Evolutionary conservation across 30 jellyfish, hydroid and myxozoan genomes (phyloP).

Genomic region (Hydra vulgaris): DNA sequence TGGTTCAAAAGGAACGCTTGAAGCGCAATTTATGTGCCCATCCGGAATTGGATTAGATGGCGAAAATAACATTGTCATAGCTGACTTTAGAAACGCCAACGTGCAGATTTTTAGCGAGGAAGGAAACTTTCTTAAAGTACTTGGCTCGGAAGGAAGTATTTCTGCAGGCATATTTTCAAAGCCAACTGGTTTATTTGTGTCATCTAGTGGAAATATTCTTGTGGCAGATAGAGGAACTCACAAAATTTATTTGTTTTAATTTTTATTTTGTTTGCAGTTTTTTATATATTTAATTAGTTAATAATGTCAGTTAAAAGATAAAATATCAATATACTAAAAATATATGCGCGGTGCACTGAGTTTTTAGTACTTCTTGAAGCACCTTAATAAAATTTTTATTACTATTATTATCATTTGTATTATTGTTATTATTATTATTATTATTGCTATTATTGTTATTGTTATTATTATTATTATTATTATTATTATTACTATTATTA

Average conservation of each 20-base stretch:
- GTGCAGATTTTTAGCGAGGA: slow-evolving; percentile 59
- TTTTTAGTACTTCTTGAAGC: no score
- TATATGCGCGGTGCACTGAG: no score
- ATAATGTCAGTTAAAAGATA: no score
- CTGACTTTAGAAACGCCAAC: slow-evolving; percentile 81
- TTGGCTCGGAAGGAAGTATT: slow-evolving; percentile 54
- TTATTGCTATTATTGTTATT: no score
- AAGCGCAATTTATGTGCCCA: slow-evolving; percentile 92
- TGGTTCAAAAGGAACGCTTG: slow-evolving; percentile 81
- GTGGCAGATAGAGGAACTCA: slow-evolving; percentile 91
- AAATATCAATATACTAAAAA: no score
- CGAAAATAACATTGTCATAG: slow-evolving; percentile 74
- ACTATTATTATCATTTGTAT: no score
- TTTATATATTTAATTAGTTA: no score
- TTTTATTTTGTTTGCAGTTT: background rate
- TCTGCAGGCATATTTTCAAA: slow-evolving; percentile 49
- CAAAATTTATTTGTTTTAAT: slow-evolving; percentile 52
- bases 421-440: no score
- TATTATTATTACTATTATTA: no score
- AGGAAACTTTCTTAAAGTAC: slow-evolving; percentile 56
- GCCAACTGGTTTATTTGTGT: slow-evolving; percentile 71
- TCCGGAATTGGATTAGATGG: slow-evolving; percentile 85
- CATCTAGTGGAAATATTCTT: slow-evolving; percentile 57
- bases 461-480: no score
- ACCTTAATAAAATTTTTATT: no score